Conservation (phyloP, 2,797 vertebrate species). For the Xenopus petersii region DNA sequence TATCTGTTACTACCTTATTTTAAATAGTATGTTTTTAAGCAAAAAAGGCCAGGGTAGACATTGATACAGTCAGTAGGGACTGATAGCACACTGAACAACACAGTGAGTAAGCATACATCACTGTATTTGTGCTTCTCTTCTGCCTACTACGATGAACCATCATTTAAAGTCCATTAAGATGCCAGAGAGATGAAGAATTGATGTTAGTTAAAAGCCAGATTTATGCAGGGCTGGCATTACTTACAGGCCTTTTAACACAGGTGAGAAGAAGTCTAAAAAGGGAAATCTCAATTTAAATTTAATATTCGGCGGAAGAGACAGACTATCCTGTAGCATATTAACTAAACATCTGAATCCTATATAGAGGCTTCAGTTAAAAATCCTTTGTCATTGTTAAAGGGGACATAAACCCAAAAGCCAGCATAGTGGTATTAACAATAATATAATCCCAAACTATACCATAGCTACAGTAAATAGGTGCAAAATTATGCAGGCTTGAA, state of each 20-base stretch:
- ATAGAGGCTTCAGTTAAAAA: too few species aligned
- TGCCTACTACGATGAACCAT: slow-evolving; percentile 17
- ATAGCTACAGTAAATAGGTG: too few species aligned
- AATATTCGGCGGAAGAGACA: neutral
- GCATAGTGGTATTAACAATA: too few species aligned
- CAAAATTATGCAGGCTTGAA: neutral
- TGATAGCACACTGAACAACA: slow-evolving; percentile 11
- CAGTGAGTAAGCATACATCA: slow-evolving; percentile 25
- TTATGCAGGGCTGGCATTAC: slow-evolving; percentile 37
- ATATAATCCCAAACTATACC: too few species aligned
- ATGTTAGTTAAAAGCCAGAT: slow-evolving; percentile 39
- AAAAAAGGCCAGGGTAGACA: neutral
- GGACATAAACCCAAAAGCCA: too few species aligned
- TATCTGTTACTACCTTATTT: too few species aligned
- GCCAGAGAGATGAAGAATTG: slow-evolving; percentile 40
- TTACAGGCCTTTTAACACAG: slow-evolving; percentile 35
- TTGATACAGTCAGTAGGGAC: neutral
- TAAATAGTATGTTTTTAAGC: neutral
- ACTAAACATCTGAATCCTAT: neutral
- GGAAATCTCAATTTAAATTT: neutral
- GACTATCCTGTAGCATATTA: neutral
- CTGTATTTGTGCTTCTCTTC: slow-evolving; percentile 41
- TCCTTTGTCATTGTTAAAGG: too few species aligned
- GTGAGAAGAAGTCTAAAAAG: slow-evolving; percentile 6
- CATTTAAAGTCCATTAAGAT: slow-evolving; percentile 48